Conservation (phyloP, 1,140 invertebrate genomes). For the Caenorhabditis briggsae region DNA sequence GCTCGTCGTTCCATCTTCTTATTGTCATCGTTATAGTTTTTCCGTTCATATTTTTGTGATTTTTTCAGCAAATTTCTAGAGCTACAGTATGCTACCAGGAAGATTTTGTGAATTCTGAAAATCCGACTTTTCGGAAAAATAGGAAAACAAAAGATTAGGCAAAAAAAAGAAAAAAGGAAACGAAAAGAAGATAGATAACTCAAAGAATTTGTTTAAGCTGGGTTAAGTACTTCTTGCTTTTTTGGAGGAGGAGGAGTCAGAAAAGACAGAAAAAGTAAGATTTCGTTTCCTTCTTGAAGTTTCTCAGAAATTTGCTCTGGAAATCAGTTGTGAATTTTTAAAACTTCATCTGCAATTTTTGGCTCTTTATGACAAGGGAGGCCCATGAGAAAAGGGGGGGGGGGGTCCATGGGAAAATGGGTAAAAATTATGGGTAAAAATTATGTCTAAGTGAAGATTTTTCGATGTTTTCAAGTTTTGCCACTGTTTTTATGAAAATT, state of each 20-base stretch:
- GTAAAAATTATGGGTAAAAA: too few species aligned
- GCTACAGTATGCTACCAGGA: too few species aligned
- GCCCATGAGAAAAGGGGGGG: too few species aligned
- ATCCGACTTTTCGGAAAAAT: not conserved
- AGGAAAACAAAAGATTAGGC: not conserved
- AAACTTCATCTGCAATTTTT: too few species aligned
- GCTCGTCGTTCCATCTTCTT: slow-evolving; percentile 44
- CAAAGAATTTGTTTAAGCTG: slow-evolving; percentile 17
- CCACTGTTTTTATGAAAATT: not conserved
- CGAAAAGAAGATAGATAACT: slow-evolving; percentile 47
- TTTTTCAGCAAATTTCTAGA: not conserved
- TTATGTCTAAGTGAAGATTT: too few species aligned
- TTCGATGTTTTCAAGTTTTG: not conserved
- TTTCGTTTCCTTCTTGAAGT: not conserved
- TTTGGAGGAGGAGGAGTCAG: not conserved
- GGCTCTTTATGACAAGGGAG: too few species aligned
- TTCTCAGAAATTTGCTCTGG: too few species aligned
- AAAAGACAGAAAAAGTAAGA: not conserved
- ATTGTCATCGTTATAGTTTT: not conserved
- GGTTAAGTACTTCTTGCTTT: slow-evolving; percentile 52
- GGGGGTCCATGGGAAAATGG: too few species aligned
- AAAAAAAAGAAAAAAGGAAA: slow-evolving; percentile 22
- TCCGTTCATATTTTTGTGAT: not conserved
- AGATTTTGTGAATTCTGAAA: not conserved
- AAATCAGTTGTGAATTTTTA: not conserved